phyloP scores from a whole-genome alignment of 1,140 invertebrate genomes.

The Venustaconcha ellipsiformis region DNA sequence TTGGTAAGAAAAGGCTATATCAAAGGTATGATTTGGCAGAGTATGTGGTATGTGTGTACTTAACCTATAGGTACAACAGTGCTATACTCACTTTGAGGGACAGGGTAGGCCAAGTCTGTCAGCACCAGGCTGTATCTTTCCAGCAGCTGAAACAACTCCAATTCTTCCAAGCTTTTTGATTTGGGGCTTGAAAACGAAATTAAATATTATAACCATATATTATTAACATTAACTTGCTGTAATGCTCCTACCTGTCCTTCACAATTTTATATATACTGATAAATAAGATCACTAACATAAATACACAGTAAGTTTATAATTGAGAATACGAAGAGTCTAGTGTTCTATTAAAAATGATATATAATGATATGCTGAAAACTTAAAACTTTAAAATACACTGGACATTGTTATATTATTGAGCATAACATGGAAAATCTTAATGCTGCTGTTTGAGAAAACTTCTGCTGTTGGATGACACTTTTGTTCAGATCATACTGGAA shows the following conservation, averaged over 20 bases:
- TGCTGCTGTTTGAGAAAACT: too few species aligned
- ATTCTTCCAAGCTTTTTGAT: slow-evolving; percentile 49
- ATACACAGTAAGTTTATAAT: too few species aligned
- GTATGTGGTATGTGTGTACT: neutral
- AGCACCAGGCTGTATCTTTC: slow-evolving; percentile 53
- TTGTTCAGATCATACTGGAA: too few species aligned
- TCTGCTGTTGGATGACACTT: too few species aligned
- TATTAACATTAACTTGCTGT: neutral
- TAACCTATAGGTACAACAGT: neutral
- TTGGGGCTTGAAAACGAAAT: slow-evolving; percentile 34
- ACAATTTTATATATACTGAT: neutral
- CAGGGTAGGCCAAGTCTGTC: slow-evolving; percentile 53
- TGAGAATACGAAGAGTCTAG: too few species aligned
- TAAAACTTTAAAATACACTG: too few species aligned
- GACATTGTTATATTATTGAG: too few species aligned
- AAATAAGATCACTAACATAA: neutral
- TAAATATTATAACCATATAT: neutral
- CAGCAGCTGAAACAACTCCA: slow-evolving; percentile 61
- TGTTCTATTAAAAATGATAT: too few species aligned
- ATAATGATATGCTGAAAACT: too few species aligned
- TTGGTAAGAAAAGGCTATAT: neutral
- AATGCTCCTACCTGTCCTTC: neutral
- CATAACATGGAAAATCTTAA: too few species aligned
- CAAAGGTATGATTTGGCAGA: neutral
- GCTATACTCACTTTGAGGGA: slow-evolving; percentile 44